Percentiles rank a stretch among this genome's conserved stretches.
These are phyloP conservation scores for Ellobium chinense DNA, from an alignment of 2,888 invertebrate species.

Conservation along the genomic window DNA sequence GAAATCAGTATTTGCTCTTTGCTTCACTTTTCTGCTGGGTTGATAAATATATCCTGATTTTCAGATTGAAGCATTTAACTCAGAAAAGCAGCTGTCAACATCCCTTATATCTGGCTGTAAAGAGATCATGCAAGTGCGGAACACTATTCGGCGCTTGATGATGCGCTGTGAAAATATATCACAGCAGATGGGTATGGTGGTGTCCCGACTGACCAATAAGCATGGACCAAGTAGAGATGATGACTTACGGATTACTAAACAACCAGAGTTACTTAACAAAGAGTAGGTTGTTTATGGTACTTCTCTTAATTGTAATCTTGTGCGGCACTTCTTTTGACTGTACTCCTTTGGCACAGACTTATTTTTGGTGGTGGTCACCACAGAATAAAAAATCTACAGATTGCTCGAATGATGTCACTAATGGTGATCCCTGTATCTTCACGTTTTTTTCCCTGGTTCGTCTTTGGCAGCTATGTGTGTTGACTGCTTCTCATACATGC, in stretches of 20 bases:
- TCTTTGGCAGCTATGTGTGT: no score
- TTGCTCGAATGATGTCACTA: no score
- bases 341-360: no score
- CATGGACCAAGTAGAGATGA: slow-evolving; percentile 34
- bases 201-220: slow-evolving; percentile 82
- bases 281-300: slow-evolving; percentile 83
- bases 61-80: slow-evolving; percentile 82
- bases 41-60: slow-evolving; percentile 8
- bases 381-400: no score
- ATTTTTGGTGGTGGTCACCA: no score
- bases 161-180: slow-evolving; percentile 91
- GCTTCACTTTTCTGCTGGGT: background rate
- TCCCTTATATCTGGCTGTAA: slow-evolving; percentile 91
- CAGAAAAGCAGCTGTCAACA: slow-evolving; percentile 84
- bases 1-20: background rate
- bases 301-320: no score
- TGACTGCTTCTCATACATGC: no score
- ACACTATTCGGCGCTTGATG: slow-evolving; percentile 89
- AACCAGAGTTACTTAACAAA: slow-evolving; percentile 85
- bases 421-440: no score
- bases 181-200: slow-evolving; percentile 87
- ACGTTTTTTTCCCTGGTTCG: no score
- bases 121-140: slow-evolving; percentile 83
- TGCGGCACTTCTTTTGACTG: no score
- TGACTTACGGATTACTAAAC: slow-evolving; percentile 82